phyloP scores from a whole-genome alignment of 2,888 invertebrate genomes.

The Panorpa germanica region DNA sequence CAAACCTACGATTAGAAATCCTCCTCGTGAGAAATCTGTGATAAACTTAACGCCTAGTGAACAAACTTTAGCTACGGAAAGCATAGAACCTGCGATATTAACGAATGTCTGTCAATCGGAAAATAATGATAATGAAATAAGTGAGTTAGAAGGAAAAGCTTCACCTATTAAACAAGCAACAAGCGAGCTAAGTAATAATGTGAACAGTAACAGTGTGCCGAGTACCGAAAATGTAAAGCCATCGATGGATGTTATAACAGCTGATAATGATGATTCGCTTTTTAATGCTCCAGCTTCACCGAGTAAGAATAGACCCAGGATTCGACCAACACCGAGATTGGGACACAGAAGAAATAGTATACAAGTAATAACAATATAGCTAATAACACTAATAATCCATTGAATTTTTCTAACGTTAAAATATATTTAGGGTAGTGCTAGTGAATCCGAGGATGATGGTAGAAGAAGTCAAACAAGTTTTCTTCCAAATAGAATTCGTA shows the following conservation, averaged over 20 bases:
- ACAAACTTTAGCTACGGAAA: neutral
- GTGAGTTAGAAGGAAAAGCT: too few relatives aligned
- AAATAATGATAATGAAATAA: too few relatives aligned
- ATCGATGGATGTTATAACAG: conserved; percentile 18
- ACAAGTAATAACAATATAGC: conserved; percentile 20
- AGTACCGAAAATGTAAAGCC: conserved; percentile 7
- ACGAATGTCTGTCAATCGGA: too few relatives aligned
- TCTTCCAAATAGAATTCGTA: conserved; percentile 19
- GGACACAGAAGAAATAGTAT: conserved; percentile 46
- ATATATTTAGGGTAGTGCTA: conserved; percentile 32
- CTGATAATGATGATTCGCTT: conserved; percentile 11
- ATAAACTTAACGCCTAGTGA: neutral
- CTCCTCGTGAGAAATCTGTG: neutral
- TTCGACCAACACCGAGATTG: conserved; percentile 47
- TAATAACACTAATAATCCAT: conserved; percentile 4
- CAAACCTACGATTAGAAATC: conserved; percentile 1
- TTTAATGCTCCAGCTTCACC: too few relatives aligned
- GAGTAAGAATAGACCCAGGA: conserved; percentile 43
- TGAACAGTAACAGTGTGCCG: conserved; percentile 18
- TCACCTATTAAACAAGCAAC: too few relatives aligned
- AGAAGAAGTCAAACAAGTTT: conserved; percentile 3
- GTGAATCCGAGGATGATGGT: conserved; percentile 47
- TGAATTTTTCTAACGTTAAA: conserved; percentile 2
- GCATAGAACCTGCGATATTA: neutral
- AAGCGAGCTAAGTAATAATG: conserved; percentile 28